Percentiles rank a stretch among this genome's conserved stretches.
Conservation (phyloP, 2,113 vertebrate genomes). For the Lepus timidus region DNA sequence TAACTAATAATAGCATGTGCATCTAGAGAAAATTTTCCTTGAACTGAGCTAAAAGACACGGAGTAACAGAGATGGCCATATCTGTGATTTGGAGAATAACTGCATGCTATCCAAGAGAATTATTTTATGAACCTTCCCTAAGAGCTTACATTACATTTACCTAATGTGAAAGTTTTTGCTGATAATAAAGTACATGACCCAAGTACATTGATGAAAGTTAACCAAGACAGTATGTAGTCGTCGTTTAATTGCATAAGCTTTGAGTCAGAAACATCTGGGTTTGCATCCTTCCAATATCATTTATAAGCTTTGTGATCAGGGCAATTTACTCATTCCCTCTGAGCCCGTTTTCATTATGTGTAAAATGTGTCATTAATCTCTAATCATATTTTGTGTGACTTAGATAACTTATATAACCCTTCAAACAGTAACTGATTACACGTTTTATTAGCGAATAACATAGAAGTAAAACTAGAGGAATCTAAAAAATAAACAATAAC, state of each 20-base stretch:
- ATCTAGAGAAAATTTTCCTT: not conserved
- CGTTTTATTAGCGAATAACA: not conserved
- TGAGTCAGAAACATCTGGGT: not conserved
- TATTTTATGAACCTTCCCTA: not conserved
- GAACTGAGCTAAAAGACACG: not conserved
- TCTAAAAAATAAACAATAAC: not conserved
- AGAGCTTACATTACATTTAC: not conserved
- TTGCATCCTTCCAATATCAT: not conserved
- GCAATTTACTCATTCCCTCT: not conserved
- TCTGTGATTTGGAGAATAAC: slow-evolving; percentile 14
- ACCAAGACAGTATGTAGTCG: not conserved
- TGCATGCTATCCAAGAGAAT: not conserved
- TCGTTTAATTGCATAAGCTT: not conserved
- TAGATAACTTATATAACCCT: not conserved
- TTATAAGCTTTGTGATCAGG: not conserved
- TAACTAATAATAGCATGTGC: not conserved
- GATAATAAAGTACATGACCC: not conserved
- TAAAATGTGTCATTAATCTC: not conserved
- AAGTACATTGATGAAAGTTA: not conserved
- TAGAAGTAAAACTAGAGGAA: not conserved
- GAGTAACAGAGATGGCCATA: not conserved
- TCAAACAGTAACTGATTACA: not conserved
- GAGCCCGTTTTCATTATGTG: slow-evolving; percentile 1
- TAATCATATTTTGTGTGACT: not conserved
- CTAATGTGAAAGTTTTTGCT: not conserved